These are phyloP conservation scores for Lophius piscatorius DNA, from an alignment of 2,113 vertebrate genomes.

Conservation along the genomic window DNA sequence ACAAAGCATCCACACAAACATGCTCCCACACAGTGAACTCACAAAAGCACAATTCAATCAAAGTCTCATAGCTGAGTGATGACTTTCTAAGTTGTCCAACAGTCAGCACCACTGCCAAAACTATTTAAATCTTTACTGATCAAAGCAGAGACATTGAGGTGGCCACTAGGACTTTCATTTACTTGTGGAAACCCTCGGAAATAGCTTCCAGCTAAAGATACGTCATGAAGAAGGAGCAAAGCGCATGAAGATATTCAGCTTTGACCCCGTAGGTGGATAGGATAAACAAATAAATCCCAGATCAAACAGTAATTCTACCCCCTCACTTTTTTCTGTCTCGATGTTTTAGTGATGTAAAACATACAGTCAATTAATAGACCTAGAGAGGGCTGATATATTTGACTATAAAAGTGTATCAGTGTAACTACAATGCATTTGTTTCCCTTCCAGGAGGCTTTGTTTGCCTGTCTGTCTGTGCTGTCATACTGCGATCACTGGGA, in stretches of 20 bases:
- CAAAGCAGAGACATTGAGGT: conserved; percentile 63
- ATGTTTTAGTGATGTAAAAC: conserved; percentile 25
- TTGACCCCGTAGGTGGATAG: conserved; percentile 47
- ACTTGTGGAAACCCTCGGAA: conserved; percentile 44
- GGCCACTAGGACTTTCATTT: conserved; percentile 59
- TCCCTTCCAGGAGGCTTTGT: no score
- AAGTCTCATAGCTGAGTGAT: conserved; percentile 20
- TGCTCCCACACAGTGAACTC: conserved; percentile 23
- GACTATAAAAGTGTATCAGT: no score
- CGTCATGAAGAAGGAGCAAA: conserved; percentile 40
- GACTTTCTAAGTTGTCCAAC: conserved; percentile 38
- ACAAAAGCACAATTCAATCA: conserved; percentile 36
- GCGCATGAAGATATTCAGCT: conserved; percentile 42
- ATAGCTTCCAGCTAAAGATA: conserved; percentile 49
- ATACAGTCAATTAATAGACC: conserved; percentile 7
- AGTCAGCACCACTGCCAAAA: conserved; percentile 60
- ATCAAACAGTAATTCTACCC: conserved; percentile 26
- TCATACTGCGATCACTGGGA: no score
- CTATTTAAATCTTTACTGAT: conserved; percentile 68
- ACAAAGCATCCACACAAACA: conserved; percentile 23
- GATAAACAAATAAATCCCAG: conserved; percentile 31
- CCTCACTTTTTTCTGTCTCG: no score
- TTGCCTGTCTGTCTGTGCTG: no score
- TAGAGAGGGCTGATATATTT: conserved; percentile 1
- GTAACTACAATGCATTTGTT: no score